A percentile compares a stretch with the other conserved stretches of the same genome.
Evolutionary conservation across 2,888 invertebrate species (phyloP).

Genomic region (Pristionchus arcanus): DNA sequence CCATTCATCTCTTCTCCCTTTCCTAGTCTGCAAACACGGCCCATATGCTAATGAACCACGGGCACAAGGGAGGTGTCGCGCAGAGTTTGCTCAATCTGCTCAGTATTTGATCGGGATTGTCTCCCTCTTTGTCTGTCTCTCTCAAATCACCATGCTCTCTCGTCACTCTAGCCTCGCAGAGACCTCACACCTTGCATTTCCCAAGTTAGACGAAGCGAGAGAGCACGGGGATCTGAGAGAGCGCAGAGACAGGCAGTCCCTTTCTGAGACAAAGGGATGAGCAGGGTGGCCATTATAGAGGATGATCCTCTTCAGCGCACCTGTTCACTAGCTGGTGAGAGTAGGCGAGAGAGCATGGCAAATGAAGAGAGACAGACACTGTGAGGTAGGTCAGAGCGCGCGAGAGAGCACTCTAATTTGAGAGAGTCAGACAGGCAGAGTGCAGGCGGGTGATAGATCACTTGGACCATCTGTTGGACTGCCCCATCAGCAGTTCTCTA

Average conservation of each 20-base stretch:
- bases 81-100: constrained; percentile 21
- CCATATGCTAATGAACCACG: constrained; percentile 18
- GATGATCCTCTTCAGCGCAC: too few species aligned
- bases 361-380: too few species aligned
- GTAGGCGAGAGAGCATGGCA: too few species aligned
- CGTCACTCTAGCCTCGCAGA: background rate
- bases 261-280: constrained; percentile 7
- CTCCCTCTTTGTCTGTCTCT: background rate
- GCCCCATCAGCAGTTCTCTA: background rate
- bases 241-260: background rate
- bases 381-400: background rate
- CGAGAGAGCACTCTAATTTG: background rate
- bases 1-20: background rate
- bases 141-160: background rate
- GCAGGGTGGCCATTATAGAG: background rate
- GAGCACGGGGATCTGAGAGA: background rate
- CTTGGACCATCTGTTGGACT: constrained; percentile 16
- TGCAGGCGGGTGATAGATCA: background rate
- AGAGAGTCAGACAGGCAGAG: background rate
- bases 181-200: background rate
- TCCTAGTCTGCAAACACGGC: background rate
- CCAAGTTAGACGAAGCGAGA: background rate
- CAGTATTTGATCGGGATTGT: constrained; percentile 9
- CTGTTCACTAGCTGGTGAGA: too few species aligned
- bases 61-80: background rate